Evolutionary conservation across 2,113 vertebrate genomes (phyloP).

Genomic region (Struthidea cinerea): DNA sequence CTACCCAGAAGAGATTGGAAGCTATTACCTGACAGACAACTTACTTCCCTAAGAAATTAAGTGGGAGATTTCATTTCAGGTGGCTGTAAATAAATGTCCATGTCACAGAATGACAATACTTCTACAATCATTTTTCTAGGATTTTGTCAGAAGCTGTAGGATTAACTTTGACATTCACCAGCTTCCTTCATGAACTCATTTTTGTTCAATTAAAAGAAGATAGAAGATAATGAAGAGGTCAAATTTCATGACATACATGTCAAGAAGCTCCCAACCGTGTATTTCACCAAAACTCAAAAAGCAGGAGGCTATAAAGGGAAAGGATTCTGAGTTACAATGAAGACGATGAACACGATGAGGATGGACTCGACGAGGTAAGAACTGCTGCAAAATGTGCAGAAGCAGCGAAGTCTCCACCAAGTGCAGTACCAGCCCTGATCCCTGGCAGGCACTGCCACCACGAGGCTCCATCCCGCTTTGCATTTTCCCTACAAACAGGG

Average conservation of each 20-base stretch:
- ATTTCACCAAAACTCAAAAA: background rate
- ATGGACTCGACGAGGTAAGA: background rate
- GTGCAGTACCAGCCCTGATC: background rate
- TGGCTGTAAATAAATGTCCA: background rate
- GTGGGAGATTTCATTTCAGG: background rate
- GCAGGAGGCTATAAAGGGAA: background rate
- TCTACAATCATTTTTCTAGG: background rate
- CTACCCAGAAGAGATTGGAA: background rate
- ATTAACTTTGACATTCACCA: background rate
- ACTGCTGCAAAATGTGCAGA: background rate
- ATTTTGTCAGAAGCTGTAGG: background rate
- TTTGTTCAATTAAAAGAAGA: background rate
- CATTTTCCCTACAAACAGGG: background rate
- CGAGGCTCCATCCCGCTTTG: background rate
- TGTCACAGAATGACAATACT: background rate
- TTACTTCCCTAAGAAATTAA: background rate
- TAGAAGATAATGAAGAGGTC: background rate
- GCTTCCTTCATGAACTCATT: fast-evolving
- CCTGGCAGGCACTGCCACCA: background rate
- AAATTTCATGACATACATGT: fast-evolving
- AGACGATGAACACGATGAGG: fast-evolving
- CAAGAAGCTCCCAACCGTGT: fast-evolving
- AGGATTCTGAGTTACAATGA: too few relatives aligned
- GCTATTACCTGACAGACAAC: background rate
- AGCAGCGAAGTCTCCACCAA: background rate